Conservation (phyloP, 2,888 invertebrate genomes). For the Callimorpha dominula region DNA sequence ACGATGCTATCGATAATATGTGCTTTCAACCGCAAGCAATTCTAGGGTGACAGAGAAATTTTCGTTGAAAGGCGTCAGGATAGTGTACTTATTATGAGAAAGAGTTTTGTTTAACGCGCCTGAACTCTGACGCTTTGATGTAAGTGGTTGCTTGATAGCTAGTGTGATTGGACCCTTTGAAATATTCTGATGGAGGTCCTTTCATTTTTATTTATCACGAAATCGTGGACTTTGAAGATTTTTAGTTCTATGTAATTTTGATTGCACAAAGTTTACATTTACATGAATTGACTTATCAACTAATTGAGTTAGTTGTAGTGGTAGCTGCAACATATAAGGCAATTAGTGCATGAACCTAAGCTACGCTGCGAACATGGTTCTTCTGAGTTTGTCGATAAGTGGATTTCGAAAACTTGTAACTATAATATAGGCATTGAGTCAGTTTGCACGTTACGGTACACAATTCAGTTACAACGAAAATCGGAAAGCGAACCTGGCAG, state of each 20-base stretch:
- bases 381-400: background rate
- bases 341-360: background rate
- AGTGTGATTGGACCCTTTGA: constrained; percentile 48
- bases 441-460: background rate
- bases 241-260: background rate
- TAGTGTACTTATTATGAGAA: constrained; percentile 40
- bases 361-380: background rate
- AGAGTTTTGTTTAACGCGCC: constrained; percentile 45
- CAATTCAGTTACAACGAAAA: background rate
- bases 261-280: background rate
- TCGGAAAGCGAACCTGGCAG: background rate
- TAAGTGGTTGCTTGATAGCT: constrained; percentile 38
- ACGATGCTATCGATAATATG: constrained; percentile 79
- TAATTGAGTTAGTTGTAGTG: background rate
- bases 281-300: background rate
- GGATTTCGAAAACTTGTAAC: background rate
- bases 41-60: constrained; percentile 56
- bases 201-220: constrained; percentile 11
- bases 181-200: constrained; percentile 24
- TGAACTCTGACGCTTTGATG: constrained; percentile 33
- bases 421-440: background rate
- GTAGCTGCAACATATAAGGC: background rate
- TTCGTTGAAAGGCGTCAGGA: constrained; percentile 57
- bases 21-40: constrained; percentile 62
- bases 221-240: too few relatives aligned